Conservation (phyloP, 1,140 invertebrate species). For the Papilio aristodemus region DNA sequence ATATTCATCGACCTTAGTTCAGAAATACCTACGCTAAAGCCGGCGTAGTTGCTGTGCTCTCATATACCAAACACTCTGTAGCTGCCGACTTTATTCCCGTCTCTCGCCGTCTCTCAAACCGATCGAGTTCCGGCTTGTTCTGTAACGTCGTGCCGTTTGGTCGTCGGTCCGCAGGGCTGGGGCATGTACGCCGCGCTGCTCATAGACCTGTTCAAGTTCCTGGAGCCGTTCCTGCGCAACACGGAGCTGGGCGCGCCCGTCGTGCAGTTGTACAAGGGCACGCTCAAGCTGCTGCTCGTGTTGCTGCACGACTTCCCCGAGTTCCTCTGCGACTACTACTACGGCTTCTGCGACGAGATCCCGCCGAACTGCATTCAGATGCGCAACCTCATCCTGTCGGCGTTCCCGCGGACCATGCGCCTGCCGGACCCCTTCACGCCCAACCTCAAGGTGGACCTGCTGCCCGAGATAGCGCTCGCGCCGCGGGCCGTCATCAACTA, state of each 20-base stretch:
- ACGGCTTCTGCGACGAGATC: slow-evolving; percentile 99
- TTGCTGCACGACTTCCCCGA: slow-evolving; percentile 99
- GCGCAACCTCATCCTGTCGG: slow-evolving; percentile 98
- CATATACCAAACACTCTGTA: too few relatives aligned
- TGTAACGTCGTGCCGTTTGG: neutral
- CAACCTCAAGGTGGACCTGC: slow-evolving; percentile 96
- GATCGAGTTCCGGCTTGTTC: neutral
- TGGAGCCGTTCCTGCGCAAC: slow-evolving; percentile 97
- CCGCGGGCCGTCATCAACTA: slow-evolving; percentile 96
- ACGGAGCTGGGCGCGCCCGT: slow-evolving; percentile 97
- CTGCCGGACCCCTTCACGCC: slow-evolving; percentile 99
- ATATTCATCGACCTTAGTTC: too few relatives aligned
- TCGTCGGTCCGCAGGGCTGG: slow-evolving; percentile 83
- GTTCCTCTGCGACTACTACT: slow-evolving; percentile 99
- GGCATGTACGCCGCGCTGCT: slow-evolving; percentile 94
- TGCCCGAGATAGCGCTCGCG: slow-evolving; percentile 91
- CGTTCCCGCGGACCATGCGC: slow-evolving; percentile 99
- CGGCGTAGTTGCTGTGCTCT: too few relatives aligned
- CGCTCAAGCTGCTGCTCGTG: slow-evolving; percentile 96
- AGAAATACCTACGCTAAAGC: too few relatives aligned
- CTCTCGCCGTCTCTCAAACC: too few relatives aligned
- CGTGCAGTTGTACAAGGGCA: slow-evolving; percentile 96
- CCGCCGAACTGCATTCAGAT: slow-evolving; percentile 99
- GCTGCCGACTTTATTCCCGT: too few relatives aligned
- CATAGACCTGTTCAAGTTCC: slow-evolving; percentile 97